These are phyloP conservation scores for Ctenicera cuprea DNA, from an alignment of 2,888 invertebrate genomes.

Conservation along the genomic window DNA sequence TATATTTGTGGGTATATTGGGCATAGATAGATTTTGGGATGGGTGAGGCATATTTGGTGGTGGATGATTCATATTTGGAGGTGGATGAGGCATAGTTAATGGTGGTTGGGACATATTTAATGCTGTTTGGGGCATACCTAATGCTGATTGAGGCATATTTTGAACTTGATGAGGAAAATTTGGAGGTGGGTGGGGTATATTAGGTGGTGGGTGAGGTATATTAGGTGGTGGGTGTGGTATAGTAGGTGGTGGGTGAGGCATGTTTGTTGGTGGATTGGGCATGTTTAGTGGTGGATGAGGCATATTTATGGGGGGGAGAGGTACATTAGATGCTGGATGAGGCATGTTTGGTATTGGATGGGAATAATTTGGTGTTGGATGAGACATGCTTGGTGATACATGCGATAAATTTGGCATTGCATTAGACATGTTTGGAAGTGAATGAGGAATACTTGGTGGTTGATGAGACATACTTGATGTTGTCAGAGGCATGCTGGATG, in stretches of 20 bases:
- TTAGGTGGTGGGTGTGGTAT: conserved; percentile 10
- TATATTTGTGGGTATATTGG: conserved; percentile 31
- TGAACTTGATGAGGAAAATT: not conserved
- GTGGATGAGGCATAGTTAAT: not conserved
- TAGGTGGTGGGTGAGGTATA: conserved; percentile 5
- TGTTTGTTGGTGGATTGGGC: conserved; percentile 33
- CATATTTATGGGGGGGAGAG: not conserved
- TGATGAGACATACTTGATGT: conserved; percentile 38
- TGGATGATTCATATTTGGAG: conserved; percentile 3
- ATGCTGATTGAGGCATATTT: conserved; percentile 14
- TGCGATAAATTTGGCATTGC: too few relatives aligned
- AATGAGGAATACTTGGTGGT: conserved; percentile 31
- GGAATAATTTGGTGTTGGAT: conserved; percentile 1
- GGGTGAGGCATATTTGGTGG: conserved; percentile 3
- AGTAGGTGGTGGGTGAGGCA: conserved; percentile 31
- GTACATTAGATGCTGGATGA: conserved; percentile 30
- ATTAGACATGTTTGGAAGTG: conserved; percentile 3
- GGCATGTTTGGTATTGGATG: conserved; percentile 18
- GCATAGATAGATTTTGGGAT: not conserved
- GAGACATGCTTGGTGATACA: conserved; percentile 20
- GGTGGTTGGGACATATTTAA: not conserved
- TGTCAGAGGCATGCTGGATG: conserved; percentile 11
- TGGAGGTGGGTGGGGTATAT: conserved; percentile 16
- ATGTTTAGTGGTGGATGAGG: conserved; percentile 21
- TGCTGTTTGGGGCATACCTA: not conserved